Conservation (phyloP, 2,113 vertebrate genomes). For the Tupaia chinensis region DNA sequence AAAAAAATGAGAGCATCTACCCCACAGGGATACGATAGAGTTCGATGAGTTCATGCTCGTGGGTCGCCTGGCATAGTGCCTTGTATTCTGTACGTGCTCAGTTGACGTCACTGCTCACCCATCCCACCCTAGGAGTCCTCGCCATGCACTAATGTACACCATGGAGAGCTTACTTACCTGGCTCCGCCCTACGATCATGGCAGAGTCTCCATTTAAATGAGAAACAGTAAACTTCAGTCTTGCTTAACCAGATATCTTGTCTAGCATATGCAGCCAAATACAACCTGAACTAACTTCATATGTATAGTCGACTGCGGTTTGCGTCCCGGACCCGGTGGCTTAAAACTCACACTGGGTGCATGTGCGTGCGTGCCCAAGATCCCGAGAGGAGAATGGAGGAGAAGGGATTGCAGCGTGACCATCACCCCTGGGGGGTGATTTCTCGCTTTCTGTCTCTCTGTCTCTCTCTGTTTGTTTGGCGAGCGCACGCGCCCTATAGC, state of each 20-base stretch:
- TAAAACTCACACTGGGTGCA: no score
- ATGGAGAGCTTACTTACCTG: background rate
- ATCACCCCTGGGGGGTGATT: no score
- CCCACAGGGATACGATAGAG: accelerated
- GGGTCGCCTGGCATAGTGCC: accelerated
- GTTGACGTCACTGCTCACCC: background rate
- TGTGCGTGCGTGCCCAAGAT: no score
- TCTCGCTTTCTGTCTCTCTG: no score
- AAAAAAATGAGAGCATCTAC: no score
- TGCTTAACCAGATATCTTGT: background rate
- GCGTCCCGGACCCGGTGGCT: no score
- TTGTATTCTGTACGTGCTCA: accelerated
- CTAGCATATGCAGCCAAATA: background rate
- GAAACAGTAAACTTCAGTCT: background rate
- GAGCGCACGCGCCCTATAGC: no score
- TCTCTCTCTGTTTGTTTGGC: no score
- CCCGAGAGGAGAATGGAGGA: no score
- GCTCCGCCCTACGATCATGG: background rate
- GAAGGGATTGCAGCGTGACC: no score
- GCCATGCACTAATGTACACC: background rate
- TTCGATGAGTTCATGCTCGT: accelerated
- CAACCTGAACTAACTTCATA: background rate
- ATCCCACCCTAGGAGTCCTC: background rate
- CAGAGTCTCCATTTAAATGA: background rate
- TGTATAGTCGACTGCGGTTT: no score